Conservation (phyloP, 2,113 vertebrate genomes). For the Carettochelys insculpta region DNA sequence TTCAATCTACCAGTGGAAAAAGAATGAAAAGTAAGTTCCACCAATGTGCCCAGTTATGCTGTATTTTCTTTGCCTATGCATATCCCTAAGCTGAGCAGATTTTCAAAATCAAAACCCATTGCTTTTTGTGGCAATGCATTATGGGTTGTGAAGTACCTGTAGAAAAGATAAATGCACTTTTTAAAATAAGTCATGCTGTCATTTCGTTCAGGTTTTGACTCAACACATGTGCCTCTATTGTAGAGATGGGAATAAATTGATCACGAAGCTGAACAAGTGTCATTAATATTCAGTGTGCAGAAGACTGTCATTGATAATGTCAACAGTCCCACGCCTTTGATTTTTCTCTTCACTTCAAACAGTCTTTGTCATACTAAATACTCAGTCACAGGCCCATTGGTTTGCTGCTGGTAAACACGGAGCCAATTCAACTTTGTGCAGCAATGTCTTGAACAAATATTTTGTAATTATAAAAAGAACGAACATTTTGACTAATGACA, state of each 20-base stretch:
- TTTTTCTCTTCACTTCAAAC: neutral
- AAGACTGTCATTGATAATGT: neutral
- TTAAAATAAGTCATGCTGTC: neutral
- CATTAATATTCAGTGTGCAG: neutral
- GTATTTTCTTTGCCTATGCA: neutral
- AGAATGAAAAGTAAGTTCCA: neutral
- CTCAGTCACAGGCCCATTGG: neutral
- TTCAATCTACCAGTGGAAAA: slow-evolving; percentile 19
- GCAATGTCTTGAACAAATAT: slow-evolving; percentile 21
- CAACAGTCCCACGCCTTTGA: neutral
- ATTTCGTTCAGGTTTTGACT: rapidly evolving
- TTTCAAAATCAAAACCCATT: neutral
- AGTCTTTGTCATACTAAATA: neutral
- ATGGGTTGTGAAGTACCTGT: neutral
- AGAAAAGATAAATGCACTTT: neutral
- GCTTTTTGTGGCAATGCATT: neutral
- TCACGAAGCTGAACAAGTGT: neutral
- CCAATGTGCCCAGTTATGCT: neutral
- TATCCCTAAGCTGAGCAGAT: neutral
- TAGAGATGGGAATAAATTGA: neutral
- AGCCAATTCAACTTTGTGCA: neutral
- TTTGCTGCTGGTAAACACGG: slow-evolving; percentile 15
- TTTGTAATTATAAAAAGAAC: neutral
- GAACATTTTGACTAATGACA: slow-evolving; percentile 27
- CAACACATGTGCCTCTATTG: neutral